Evolutionary conservation across 2,888 invertebrate species (phyloP), one percentile per base, ranked within the genome.

Genomic region (Drosophila affinis): DNA sequence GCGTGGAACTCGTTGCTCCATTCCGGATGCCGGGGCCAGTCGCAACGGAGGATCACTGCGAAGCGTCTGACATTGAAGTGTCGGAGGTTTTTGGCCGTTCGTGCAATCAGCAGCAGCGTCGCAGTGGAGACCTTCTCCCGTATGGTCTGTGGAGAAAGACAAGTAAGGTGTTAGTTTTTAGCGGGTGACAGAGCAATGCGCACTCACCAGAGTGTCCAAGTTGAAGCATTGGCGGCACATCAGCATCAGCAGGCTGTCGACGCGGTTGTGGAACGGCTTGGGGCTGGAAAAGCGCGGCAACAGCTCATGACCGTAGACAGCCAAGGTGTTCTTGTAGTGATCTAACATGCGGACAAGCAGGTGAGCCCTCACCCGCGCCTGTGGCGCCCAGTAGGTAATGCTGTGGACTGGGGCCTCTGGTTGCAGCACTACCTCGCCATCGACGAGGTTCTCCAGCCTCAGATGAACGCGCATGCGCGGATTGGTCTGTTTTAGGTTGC

Each of bases 91-190:
- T 93, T 94, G 0, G 94, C 95, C 2, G 94, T 94, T 53, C 93
- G 93, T 0, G 95, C 96, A 49, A 97, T 92, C 14, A 97, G 93
- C 48, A 97, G 91, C 17, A 96, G 93, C 0, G 96, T 97, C 0
- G 95, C 93, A 2, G 96, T 96, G 5, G 97, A 97, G 64, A 97
- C 93, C 82, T 95, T 93, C 90, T 97, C 96, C 9, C 96, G 94
- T 29, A 96, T 93, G 78, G 95, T 92, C 96, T 96, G 86, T 21
- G 76, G 39, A 0, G 24, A 29, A 29, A 9, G 17, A 1, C 12
- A 3, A 6, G 5, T n/a, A 17, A 55, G 53, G 29, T 54, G 63
- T 27, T 56, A 55, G 46, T 14, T 54, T n/a, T 9, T 5, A 3
- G 27, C 0, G 17, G 9, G 52, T 6, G 17, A 24, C 29, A 14